These are phyloP conservation scores for Trichomalopsis sarcophagae DNA, from an alignment of 1,140 invertebrate genomes.

Conservation along the genomic window DNA sequence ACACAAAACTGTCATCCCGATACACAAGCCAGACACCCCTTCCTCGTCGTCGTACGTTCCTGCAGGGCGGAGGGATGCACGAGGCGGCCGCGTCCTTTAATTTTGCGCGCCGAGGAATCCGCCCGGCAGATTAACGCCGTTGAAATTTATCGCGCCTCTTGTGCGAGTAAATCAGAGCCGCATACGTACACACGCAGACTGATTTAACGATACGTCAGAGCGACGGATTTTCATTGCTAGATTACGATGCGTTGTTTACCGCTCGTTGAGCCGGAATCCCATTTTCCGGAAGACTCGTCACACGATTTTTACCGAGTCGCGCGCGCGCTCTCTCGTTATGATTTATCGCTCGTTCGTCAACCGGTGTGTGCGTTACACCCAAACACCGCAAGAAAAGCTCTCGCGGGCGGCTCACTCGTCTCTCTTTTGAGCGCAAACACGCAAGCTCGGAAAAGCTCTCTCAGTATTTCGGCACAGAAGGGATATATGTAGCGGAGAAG, in stretches of 20 bases:
- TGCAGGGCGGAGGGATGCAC: not conserved
- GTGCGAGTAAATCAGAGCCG: not conserved
- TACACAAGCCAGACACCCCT: not conserved
- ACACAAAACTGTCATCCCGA: not conserved
- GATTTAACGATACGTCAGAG: not conserved
- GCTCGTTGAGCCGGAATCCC: not conserved
- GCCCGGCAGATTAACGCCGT: conserved; percentile 31
- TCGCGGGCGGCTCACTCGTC: too few species aligned
- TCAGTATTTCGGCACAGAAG: not conserved
- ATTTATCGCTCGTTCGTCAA: not conserved
- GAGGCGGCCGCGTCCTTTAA: conserved; percentile 59
- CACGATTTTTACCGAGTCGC: not conserved
- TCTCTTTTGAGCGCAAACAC: too few species aligned
- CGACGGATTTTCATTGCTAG: conserved; percentile 7
- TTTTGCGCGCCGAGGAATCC: conserved; percentile 57
- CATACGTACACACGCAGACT: not conserved
- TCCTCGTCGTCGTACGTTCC: too few species aligned
- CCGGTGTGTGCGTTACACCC: too few species aligned
- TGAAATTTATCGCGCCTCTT: conserved; percentile 18
- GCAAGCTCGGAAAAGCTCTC: too few species aligned
- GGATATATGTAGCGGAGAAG: not conserved
- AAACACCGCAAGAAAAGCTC: not conserved
- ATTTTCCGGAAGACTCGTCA: not conserved
- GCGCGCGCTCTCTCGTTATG: not conserved
- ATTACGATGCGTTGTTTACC: conserved; percentile 16